Percentiles rank a stretch among this genome's conserved stretches.
Evolutionary conservation across 2,113 vertebrate species (phyloP).

Genomic region (Paramormyrops kingsleyae): DNA sequence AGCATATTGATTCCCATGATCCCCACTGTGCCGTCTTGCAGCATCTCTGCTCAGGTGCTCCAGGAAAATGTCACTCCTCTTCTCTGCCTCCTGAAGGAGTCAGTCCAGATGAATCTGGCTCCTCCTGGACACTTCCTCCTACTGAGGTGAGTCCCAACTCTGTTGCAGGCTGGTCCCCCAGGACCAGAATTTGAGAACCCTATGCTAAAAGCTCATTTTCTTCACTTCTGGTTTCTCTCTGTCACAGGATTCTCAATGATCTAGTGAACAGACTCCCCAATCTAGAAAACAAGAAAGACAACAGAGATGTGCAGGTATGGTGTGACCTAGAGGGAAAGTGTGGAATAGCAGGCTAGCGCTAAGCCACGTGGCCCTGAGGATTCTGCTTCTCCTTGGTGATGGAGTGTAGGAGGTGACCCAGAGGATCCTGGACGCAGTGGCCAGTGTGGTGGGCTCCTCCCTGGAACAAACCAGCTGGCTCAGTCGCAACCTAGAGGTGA

Average conservation of each 20-base stretch:
- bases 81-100: slow-evolving; percentile 79
- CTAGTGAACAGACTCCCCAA: slow-evolving; percentile 81
- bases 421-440: slow-evolving; percentile 83
- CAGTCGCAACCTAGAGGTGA: slow-evolving; percentile 91
- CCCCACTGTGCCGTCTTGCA: slow-evolving; percentile 36
- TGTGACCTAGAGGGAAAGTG: background rate
- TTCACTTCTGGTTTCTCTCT: background rate
- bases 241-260: slow-evolving; percentile 82
- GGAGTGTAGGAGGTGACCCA: slow-evolving; percentile 84
- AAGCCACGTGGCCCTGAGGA: background rate
- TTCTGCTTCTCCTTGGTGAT: background rate
- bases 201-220: background rate
- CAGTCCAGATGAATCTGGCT: slow-evolving; percentile 82
- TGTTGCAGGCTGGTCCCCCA: background rate
- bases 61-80: slow-evolving; percentile 80
- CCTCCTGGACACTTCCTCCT: slow-evolving; percentile 88
- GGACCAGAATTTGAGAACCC: background rate
- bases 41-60: slow-evolving; percentile 67
- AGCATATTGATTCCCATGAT: background rate
- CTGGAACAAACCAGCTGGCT: slow-evolving; percentile 98
- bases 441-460: slow-evolving; percentile 85
- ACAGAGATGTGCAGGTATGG: slow-evolving; percentile 84
- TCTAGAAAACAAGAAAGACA: slow-evolving; percentile 89
- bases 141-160: slow-evolving; percentile 71
- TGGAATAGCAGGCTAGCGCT: background rate